Percentiles rank a stretch among this genome's conserved stretches.
Evolutionary conservation across 2,888 invertebrate species (phyloP).

Genomic region (Cantharis lateralis): DNA sequence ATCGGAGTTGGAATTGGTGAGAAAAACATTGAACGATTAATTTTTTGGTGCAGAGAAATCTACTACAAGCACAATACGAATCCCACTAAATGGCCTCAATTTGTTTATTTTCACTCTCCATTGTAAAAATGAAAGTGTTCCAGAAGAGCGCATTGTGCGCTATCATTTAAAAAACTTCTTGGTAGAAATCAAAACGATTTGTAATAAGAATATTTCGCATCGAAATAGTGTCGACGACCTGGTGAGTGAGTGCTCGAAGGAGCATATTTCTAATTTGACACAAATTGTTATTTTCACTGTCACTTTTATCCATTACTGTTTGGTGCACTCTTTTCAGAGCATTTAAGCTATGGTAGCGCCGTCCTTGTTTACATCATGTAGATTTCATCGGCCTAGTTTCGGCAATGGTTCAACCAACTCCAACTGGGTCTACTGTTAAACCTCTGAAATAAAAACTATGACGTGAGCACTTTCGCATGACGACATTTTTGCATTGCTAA

Average conservation of each 20-base stretch:
- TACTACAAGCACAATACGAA: background rate
- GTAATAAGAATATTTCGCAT: constrained; percentile 21
- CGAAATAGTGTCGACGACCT: constrained; percentile 34
- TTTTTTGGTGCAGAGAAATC: background rate
- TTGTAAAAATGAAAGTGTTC: constrained; percentile 34
- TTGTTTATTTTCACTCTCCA: constrained; percentile 30
- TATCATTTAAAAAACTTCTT: constrained; percentile 26
- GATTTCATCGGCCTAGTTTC: constrained; percentile 47
- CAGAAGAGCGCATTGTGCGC: constrained; percentile 23
- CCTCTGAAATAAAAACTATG: constrained; percentile 38
- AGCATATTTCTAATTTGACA: constrained; percentile 36
- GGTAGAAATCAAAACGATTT: constrained; percentile 28
- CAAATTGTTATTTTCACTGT: constrained; percentile 38
- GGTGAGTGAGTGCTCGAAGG: constrained; percentile 26
- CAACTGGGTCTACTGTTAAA: constrained; percentile 41
- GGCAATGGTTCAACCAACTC: constrained; percentile 47
- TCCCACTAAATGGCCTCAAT: constrained; percentile 9
- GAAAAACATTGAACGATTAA: background rate
- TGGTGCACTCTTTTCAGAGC: constrained; percentile 7
- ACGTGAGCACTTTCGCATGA: constrained; percentile 44
- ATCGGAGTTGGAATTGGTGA: background rate
- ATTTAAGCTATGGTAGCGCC: constrained; percentile 3
- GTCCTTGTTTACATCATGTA: constrained; percentile 34
- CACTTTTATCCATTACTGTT: constrained; percentile 34
- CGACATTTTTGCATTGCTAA: constrained; percentile 39